Evolutionary conservation across 1,140 invertebrate species (phyloP), one percentile per base, ranked within the genome.

Genomic region (Notospermus geniculatus): DNA sequence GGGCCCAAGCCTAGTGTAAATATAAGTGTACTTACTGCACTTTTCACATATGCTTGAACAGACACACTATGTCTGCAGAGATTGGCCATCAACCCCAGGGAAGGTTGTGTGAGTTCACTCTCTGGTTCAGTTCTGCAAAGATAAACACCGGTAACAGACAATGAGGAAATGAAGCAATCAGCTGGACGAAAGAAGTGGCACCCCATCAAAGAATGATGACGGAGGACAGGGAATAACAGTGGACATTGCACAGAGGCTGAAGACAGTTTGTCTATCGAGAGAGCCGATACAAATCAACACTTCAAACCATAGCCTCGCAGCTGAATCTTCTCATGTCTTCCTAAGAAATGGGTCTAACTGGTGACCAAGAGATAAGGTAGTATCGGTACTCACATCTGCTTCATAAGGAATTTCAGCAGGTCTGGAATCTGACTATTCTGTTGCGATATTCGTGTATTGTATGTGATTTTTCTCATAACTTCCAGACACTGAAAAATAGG

Each of bases 81-180:
- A 57, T 79, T 79, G n/a, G 74, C 77, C 36, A 79, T 45, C n/a
- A 75, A 63, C n/a, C 75, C 75, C 43, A 79, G 61, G 53, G 69
- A 68, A 1, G 69, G 63, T 57, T 71, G 60, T 0, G 68, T 75
- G 27, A 72, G 57, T 2, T 66, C 69, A 60, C 52, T 72, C 9
- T 68, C 57, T 17, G 64, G 64, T 2, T 57, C 64, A 11, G 43
- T 39, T 52, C 71, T 74, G 65, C 11, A 68, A 64, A 52, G 23
- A 13, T 29, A 23, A 36, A 52, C n/a, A n/a, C n/a, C n/a, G 46
- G 28, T 27, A 22, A 60, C 23, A 27, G 32, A 0, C 0, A 17
- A n/a, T 28, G 30, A 19, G n/a, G 22, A 13, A 15, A 36, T 11
- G 55, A 1, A 19, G 32, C 19, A 41, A 17, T 22, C 9, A 27